Base-by-base conservation (phyloP, 2,113 vertebrate species). In the Choloepus hoffmanni region DNA sequence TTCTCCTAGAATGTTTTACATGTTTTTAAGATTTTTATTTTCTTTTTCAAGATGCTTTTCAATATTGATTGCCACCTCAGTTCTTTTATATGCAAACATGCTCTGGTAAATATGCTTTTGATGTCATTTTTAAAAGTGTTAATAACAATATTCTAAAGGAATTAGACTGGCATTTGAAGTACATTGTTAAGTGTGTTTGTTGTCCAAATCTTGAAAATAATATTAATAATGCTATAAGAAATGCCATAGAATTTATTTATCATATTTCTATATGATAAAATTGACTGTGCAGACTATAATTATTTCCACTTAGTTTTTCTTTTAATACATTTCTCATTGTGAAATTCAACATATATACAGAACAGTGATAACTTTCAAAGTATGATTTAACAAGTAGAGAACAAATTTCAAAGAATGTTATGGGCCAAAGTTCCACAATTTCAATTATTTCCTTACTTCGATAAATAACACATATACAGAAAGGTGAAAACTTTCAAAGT, bases 81-180 rank as follows among this genome's bases (percentile, higher is more conserved):
- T 43, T 63, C 48, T 88, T 79, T 82, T 40, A 79, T 68, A 67
- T 91, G 73, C 30, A 72, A 87, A 81, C 2, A 73, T 72, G 5
- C 45, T n/a, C 60, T 77, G 12, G 8, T 68, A 72, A 62, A 30
- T 55, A 55, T 7, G 10, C 14, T 89, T 77, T 70, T 88, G 13
- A 79, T 55, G 11, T 88, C 2, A 50, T 48, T 93, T 78, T 15
- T 93, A 55, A 93, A 83, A 93, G 21, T 43, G 33, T 85, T 78
- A 23, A 2, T 68, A 92, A 85, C 85, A 1, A 82, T 73, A n/a
- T 87, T 24, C 78, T 92, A 76, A 92, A 87, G n/a, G 36, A 40
- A 67, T 36, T 16, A 58, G 14, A 24, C 43, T 94, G 6, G 4
- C 10, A 83, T 92, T 68, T 93, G 15, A 92, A 90, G 11, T 58